phyloP scores from a whole-genome alignment of 2,113 vertebrate genomes.

The Gulo gulo region DNA sequence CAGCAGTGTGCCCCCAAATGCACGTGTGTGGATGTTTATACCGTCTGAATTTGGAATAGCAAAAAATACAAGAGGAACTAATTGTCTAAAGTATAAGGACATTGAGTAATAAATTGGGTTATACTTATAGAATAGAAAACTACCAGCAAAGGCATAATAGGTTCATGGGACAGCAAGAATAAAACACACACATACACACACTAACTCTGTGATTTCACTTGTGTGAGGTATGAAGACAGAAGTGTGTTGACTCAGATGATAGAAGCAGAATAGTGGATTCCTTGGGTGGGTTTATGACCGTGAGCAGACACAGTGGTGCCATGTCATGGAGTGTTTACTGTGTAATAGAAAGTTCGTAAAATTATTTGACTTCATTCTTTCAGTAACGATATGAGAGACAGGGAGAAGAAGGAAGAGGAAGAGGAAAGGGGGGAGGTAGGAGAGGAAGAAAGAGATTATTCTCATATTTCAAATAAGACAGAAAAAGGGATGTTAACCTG shows the following conservation, averaged over 20 bases:
- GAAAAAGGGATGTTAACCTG: not conserved
- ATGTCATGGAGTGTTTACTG: not conserved
- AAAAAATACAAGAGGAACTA: not conserved
- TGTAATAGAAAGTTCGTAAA: not conserved
- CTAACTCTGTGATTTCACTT: not conserved
- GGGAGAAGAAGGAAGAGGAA: not conserved
- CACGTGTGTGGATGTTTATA: not conserved
- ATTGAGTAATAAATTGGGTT: not conserved
- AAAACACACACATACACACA: not conserved
- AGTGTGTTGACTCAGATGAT: not conserved
- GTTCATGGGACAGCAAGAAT: not conserved
- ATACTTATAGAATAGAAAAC: not conserved
- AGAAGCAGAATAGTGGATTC: not conserved
- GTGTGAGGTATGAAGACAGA: not conserved
- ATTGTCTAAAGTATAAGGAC: not conserved
- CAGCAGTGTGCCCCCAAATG: not conserved
- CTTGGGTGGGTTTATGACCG: not conserved
- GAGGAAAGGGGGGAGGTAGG: not conserved
- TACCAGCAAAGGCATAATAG: not conserved
- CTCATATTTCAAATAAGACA: not conserved
- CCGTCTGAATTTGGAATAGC: not conserved
- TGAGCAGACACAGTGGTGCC: not conserved
- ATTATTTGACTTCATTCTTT: not conserved
- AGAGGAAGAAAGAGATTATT: not conserved
- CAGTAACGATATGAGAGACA: not conserved